These are phyloP conservation scores for Octopus sinensis DNA, from an alignment of 1,140 invertebrate genomes.

Conservation along the genomic window DNA sequence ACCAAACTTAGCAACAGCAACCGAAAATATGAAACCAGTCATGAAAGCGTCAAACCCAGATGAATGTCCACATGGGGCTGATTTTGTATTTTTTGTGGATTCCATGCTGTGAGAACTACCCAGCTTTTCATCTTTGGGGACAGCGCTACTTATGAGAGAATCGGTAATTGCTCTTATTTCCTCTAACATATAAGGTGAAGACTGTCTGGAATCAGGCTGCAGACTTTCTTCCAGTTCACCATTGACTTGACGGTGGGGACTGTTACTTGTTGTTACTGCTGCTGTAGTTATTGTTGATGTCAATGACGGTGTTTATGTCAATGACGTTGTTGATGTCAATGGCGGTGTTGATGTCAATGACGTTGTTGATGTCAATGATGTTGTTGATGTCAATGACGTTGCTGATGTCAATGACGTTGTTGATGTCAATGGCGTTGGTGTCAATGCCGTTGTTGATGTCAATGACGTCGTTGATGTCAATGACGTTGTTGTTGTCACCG, in stretches of 20 bases:
- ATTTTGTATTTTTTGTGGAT: neutral
- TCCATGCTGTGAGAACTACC: neutral
- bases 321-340: slow-evolving; percentile 17
- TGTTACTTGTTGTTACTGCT: no score
- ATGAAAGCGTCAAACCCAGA: slow-evolving; percentile 61
- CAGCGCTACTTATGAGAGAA: neutral
- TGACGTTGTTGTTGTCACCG: slow-evolving; percentile 29
- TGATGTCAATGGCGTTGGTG: no score
- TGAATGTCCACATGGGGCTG: slow-evolving; percentile 44
- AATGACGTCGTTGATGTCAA: slow-evolving; percentile 8
- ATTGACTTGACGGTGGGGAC: slow-evolving; percentile 3
- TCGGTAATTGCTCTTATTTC: neutral
- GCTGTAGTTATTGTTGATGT: no score
- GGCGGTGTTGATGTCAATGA: slow-evolving; percentile 18
- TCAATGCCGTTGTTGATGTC: no score
- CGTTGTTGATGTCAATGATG: no score
- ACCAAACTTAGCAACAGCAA: slow-evolving; percentile 40
- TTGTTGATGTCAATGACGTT: no score
- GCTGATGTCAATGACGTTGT: no score
- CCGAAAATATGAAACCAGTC: slow-evolving; percentile 57
- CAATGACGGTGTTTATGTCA: neutral
- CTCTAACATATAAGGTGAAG: neutral
- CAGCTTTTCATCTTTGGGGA: neutral
- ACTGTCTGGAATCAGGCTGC: neutral
- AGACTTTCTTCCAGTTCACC: slow-evolving; percentile 3